Base-by-base conservation (phyloP, 2,888 invertebrate species). In the Seira sanloemensis region DNA sequence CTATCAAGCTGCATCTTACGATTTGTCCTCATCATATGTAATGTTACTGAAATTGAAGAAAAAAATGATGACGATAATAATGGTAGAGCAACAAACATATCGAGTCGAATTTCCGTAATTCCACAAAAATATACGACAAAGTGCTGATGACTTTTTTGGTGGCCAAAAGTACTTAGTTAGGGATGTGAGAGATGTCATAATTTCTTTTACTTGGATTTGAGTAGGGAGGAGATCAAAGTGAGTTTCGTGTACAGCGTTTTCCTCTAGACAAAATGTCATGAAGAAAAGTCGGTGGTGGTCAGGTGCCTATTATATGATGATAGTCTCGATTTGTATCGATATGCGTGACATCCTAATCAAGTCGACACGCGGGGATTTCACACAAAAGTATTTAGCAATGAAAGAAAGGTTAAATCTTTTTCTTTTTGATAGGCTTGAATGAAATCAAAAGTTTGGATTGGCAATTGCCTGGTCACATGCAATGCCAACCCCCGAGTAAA, bases 281-380 rank as follows among this genome's bases (percentile, higher is more conserved):
- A n/a, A n/a, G n/a, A n/a, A n/a, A n/a, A 2, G n/a, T 50, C 50
- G n/a, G 16, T 50, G 50, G 50, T 50, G 50, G 50, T 50, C 50
- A 50, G 16, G 50, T 50, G 50, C 16, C 50, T n/a, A 50, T 50
- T 50, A 50, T 50, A 7, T n/a, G n/a, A 50, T 1, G 50, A 50
- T 50, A 50, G 50, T 50, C 50, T 50, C 50, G 50, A 50, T 50
- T 50, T 18, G n/a, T 50, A 50, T 50, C n/a, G 50, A 50, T 50
- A 50, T 50, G 50, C 50, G 50, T 50, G 50, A 50, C 50, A 50
- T 50, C 50, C 50, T 50, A 50, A 50, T 50, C 50, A 50, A 50
- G n/a, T n/a, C 37, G 16, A 12, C 50, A 50, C 50, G n/a, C 50
- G 50, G 50, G 50, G 16, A 50, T 50, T 50, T 50, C 16, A n/a